Evolutionary conservation across 2,888 invertebrate species (phyloP).

Genomic region (Caenorhabditis doughertyi): DNA sequence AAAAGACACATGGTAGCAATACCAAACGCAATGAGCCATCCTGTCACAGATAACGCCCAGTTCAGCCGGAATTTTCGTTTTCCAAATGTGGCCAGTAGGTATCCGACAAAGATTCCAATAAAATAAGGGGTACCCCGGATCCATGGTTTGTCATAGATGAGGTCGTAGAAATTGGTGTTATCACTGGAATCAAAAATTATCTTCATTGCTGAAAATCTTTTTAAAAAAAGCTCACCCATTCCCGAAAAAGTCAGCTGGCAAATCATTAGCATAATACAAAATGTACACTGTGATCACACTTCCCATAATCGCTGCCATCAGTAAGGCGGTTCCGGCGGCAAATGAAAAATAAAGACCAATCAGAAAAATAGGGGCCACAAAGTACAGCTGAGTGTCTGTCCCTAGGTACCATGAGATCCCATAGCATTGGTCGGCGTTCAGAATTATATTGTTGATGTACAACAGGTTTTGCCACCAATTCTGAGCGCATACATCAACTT

Average conservation of each 20-base stretch:
- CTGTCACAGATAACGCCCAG: constrained; percentile 24
- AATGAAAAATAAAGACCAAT: constrained; percentile 58
- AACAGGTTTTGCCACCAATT: constrained; percentile 68
- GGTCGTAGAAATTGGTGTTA: constrained; percentile 55
- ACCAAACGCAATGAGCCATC: constrained; percentile 47
- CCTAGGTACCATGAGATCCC: constrained; percentile 67
- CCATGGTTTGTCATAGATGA: constrained; percentile 83
- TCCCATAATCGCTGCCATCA: constrained; percentile 45
- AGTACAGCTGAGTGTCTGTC: constrained; percentile 61
- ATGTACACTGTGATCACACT: constrained; percentile 58
- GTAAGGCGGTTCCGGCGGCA: constrained; percentile 37
- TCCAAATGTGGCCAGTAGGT: constrained; percentile 79
- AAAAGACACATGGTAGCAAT: constrained; percentile 34
- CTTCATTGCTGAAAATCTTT: too few species aligned
- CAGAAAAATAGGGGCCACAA: constrained; percentile 59
- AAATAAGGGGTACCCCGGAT: constrained; percentile 83
- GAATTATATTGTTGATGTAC: constrained; percentile 69
- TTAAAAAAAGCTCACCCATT: constrained; percentile 60
- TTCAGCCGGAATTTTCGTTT: constrained; percentile 52
- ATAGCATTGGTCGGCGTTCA: constrained; percentile 60
- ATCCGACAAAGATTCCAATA: constrained; percentile 83
- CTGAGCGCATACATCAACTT: constrained; percentile 54
- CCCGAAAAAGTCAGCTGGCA: constrained; percentile 52
- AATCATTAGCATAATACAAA: constrained; percentile 31
- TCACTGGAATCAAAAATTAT: too few species aligned